Percentiles rank a stretch among this genome's conserved stretches.
Conservation (phyloP, 2,797 vertebrate genomes). For the Falco peregrinus region DNA sequence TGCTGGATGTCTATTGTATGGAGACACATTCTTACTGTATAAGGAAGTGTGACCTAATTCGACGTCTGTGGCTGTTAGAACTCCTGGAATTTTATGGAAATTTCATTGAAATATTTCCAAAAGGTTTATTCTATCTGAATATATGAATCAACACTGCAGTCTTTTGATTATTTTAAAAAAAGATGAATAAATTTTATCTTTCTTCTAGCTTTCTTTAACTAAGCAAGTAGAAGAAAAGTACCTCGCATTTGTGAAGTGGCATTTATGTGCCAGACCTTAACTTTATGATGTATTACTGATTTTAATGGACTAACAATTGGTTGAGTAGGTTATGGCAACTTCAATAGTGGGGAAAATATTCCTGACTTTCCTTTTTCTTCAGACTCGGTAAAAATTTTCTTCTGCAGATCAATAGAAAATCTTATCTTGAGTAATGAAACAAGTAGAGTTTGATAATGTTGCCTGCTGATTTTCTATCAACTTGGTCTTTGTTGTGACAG, state of each 20-base stretch:
- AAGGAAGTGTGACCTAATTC: slow-evolving; percentile 2
- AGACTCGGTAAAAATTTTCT: background rate
- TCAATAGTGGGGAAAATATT: background rate
- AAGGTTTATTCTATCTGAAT: background rate
- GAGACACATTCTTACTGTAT: background rate
- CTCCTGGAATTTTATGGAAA: slow-evolving; percentile 22
- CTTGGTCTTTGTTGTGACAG: background rate
- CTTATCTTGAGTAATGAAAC: background rate
- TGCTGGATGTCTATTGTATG: background rate
- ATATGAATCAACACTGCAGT: background rate
- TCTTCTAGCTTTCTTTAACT: slow-evolving; percentile 11
- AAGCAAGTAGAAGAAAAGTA: background rate
- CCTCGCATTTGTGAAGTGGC: background rate
- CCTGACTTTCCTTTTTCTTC: background rate
- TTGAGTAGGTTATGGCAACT: background rate
- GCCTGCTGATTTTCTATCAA: background rate
- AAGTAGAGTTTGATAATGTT: background rate
- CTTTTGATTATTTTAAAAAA: background rate
- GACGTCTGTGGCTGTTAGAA: background rate
- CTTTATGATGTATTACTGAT: background rate
- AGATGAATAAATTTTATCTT: background rate
- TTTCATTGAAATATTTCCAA: background rate
- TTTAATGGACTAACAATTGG: background rate
- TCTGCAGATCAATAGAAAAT: background rate
- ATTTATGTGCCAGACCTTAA: slow-evolving; percentile 1